These are phyloP conservation scores for Chelonus formosanus DNA, from an alignment of 2,888 invertebrate species.

Conservation along the genomic window DNA sequence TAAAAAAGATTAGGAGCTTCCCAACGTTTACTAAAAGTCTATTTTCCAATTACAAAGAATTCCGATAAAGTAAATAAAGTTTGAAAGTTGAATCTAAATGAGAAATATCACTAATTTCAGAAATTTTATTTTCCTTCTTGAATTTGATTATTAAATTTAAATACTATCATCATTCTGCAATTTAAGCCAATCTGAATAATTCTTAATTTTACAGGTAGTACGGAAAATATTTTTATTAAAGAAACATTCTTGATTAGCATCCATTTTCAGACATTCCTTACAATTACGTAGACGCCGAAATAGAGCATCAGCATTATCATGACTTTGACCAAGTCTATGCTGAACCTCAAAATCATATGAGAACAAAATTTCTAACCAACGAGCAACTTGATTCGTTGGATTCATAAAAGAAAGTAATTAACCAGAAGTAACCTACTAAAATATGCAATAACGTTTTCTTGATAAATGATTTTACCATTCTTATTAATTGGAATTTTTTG, in stretches of 20 bases:
- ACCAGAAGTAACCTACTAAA: not conserved
- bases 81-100: constrained; percentile 5
- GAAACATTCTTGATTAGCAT: not conserved
- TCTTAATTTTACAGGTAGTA: not conserved
- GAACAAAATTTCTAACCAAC: no score
- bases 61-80: not conserved
- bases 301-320: constrained; percentile 11
- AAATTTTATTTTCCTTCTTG: not conserved
- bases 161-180: not conserved
- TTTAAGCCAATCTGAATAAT: no score
- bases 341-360: constrained; percentile 7
- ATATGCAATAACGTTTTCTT: no score
- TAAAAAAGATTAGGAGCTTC: not conserved
- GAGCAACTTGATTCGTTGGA: not conserved
- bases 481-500: no score
- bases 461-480: no score
- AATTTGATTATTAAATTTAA: not conserved
- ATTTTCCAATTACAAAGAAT: not conserved
- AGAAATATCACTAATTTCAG: not conserved
- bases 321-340: not conserved
- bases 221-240: not conserved
- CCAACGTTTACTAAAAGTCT: not conserved
- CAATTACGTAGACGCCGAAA: not conserved
- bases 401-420: no score
- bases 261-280: not conserved